Conservation (phyloP, 2,113 vertebrate genomes). For the Hippocampus comes region DNA sequence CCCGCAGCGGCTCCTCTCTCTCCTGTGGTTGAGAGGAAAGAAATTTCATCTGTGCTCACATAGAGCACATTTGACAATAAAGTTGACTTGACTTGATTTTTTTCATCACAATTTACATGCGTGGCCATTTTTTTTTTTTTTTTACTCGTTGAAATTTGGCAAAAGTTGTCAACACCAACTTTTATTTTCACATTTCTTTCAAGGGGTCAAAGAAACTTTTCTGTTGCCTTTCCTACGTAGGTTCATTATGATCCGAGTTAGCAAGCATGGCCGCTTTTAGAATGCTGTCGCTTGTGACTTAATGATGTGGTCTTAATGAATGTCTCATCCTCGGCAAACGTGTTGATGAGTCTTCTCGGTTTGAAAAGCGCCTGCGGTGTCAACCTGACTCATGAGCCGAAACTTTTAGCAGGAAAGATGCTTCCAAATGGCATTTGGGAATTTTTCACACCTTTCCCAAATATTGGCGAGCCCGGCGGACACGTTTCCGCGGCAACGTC, state of each 20-base stretch:
- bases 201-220: too few species aligned
- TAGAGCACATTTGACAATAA: too few species aligned
- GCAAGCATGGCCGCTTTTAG: not conserved
- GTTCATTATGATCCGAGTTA: not conserved
- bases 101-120: too few species aligned
- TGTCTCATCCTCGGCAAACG: not conserved
- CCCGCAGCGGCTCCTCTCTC: too few species aligned
- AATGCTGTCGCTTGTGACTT: not conserved
- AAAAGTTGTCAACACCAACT: not conserved
- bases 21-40: too few species aligned
- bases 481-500: constrained; percentile 58
- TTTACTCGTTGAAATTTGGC: not conserved
- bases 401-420: not conserved
- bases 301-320: not conserved
- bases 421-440: constrained; percentile 13
- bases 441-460: constrained; percentile 59
- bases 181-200: not conserved
- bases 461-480: constrained; percentile 27
- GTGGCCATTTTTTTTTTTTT: not conserved
- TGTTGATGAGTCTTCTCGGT: constrained; percentile 4
- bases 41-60: too few species aligned
- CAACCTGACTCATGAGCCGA: constrained; percentile 1
- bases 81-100: too few species aligned
- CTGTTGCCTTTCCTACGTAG: not conserved
- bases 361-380: not conserved